Base-by-base conservation (phyloP, 92 coral and sea anemone genomes). In the Epizoanthus scotinus region DNA sequence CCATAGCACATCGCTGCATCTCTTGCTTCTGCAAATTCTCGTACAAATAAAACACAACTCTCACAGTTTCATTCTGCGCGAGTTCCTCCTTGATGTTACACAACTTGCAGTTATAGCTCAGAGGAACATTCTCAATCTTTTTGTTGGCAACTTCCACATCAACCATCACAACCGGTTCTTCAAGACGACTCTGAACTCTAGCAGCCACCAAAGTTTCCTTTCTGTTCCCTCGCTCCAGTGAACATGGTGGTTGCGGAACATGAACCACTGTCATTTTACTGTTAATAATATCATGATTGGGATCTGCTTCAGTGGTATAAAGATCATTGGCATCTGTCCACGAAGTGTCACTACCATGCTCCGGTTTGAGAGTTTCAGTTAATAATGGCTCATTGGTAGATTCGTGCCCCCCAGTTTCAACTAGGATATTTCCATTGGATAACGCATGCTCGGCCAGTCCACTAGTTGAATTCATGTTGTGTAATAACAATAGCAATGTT, bases 41-140 rank as follows among this genome's bases (percentile, higher is more conserved):
- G 68, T 89, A 82, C 73, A 89, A 86, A 49, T 81, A 89, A 77
- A 85, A 89, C 50, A 85, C 92, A 58, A 89, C 89, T 82, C 83
- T 61, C 66, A 89, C 83, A 22, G 86, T 65, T 81, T 89, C 92
- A 85, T 89, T 85, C 1, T 75, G 61, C 8, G 89, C 92, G 50
- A 89, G 82, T 42, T 84, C 86, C 24, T 77, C 58, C 20, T 81
- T 85, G 22, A 85, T 21, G 25, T 89, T 83, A 68, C 80, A 79
- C 74, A 89, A 14, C 62, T 50, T 73, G 79, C 92, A 89, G 49
- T 52, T 73, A 58, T 64, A 61, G 21, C 78, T 53, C 1, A 89
- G 44, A 2, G 92, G 73, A 13, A 89, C 78, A 85, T 69, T 89
- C 70, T 89, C 86, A 67, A 89, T 62, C 66, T 36, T 85, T 49